Base-by-base conservation (phyloP, 2,113 vertebrate genomes). In the Pipa parva region DNA sequence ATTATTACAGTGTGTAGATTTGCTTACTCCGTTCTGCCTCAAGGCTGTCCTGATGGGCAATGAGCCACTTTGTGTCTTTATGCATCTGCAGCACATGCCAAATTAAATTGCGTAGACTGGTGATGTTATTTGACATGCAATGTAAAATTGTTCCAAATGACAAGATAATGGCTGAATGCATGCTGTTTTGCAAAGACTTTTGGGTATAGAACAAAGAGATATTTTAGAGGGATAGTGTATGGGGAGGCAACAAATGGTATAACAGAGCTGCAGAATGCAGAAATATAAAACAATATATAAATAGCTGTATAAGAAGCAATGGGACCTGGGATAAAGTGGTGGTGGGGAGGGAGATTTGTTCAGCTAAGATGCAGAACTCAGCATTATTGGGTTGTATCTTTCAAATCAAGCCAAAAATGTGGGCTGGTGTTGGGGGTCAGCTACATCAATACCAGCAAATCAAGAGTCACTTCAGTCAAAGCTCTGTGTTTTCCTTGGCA, bases 251-350 rank as follows among this genome's bases (percentile, higher is more conserved):
- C 27, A 26, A 62, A 33, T 21, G 8, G 48, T 12, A 8, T 5
- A 42, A n/a, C 7, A 22, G 21, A 59, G 24, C 22, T 33, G 28
- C 56, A 15, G 29, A 33, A 49, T 51, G 37, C 28, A 37, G 64
- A 49, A 9, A 48, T 21, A 59, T 26, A 28, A 68, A 56, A 59
- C 55, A 7, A 39, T 26, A 22, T 67, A 67, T 59, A 67, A 67
- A 67, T 67, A 67, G 64, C 25, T 5, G 26, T 7, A n/a, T n/a
- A n/a, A 11, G 18, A 33, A 15, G 26, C 27, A 51, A 31, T 28
- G 31, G 55, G 28, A 27, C 45, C 45, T 37, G 17, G 39, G 39
- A 42, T 13, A 15, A n/a, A 5, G 39, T 17, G 20, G 65, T 39
- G 29, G 45, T 15, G 46, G 59, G 28, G 4, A 7, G 55, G 59